Conservation (phyloP, 1,140 invertebrate species). For the Nasonia giraulti region DNA sequence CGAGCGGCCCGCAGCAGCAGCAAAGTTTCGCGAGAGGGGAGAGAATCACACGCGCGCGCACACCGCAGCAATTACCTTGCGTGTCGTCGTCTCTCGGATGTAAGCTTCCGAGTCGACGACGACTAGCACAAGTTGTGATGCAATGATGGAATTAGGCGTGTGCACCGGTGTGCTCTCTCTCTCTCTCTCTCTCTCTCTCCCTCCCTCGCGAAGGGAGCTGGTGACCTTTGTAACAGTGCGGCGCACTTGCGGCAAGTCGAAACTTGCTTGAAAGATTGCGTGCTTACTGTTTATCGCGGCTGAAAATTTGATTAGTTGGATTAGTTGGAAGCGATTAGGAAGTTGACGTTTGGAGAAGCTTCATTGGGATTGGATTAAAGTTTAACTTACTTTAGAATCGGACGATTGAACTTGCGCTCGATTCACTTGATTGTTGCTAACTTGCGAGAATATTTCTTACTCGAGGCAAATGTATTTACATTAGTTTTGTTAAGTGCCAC, state of each 20-base stretch:
- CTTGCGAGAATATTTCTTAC: too few species aligned
- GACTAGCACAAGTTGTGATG: not conserved
- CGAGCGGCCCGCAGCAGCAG: not conserved
- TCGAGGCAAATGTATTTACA: too few species aligned
- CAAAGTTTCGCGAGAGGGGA: conserved; percentile 4
- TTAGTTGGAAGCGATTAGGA: not conserved
- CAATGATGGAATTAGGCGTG: conserved; percentile 1
- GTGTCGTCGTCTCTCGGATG: not conserved
- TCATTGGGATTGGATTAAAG: not conserved
- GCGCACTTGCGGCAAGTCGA: not conserved
- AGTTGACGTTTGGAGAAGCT: not conserved
- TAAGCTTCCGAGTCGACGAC: not conserved
- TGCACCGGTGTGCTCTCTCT: not conserved
- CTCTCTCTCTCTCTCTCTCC: too few species aligned
- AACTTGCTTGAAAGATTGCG: not conserved
- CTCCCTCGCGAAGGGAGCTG: not conserved
- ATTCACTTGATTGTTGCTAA: too few species aligned
- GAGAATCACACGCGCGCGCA: not conserved
- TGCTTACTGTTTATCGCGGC: not conserved
- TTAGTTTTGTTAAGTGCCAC: too few species aligned
- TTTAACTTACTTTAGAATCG: not conserved
- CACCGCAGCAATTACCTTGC: conserved; percentile 20
- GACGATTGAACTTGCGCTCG: too few species aligned
- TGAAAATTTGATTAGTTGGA: not conserved
- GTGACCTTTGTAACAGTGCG: not conserved